phyloP scores from a whole-genome alignment of 2,888 invertebrate species.

The Ormyrus nitidulus region DNA sequence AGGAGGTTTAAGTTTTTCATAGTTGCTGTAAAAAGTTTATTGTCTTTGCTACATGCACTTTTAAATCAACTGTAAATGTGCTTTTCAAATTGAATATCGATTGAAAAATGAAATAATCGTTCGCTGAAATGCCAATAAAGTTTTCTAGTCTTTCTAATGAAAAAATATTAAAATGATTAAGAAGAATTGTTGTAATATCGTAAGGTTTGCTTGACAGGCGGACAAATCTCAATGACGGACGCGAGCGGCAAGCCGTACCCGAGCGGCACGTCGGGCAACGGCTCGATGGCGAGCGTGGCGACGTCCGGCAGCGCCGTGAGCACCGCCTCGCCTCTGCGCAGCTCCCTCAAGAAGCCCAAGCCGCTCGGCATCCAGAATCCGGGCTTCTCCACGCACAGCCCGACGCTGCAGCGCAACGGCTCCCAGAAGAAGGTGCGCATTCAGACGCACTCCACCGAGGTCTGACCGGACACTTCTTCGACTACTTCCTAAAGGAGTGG shows the following conservation, averaged over 20 bases:
- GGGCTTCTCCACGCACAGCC: constrained; percentile 89
- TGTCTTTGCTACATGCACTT: too few species aligned
- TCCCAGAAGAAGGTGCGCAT: constrained; percentile 94
- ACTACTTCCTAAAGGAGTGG: too few species aligned
- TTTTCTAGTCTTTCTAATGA: too few species aligned
- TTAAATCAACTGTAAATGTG: not conserved
- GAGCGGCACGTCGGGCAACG: constrained; percentile 75
- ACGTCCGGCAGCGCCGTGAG: constrained; percentile 74
- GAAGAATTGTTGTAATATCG: constrained; percentile 6
- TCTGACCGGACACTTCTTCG: constrained; percentile 75
- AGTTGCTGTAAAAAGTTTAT: too few species aligned
- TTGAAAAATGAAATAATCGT: too few species aligned
- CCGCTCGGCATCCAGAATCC: constrained; percentile 92
- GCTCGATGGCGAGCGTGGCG: constrained; percentile 77
- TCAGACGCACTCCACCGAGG: constrained; percentile 94
- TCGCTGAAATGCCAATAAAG: too few species aligned
- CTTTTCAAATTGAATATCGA: not conserved
- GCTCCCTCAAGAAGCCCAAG: constrained; percentile 89
- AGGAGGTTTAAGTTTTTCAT: too few species aligned
- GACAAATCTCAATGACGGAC: constrained; percentile 87
- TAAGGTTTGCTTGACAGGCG: constrained; percentile 74
- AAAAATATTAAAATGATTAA: not conserved
- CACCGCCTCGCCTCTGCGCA: constrained; percentile 83
- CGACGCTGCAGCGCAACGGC: constrained; percentile 88
- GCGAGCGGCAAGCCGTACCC: constrained; percentile 90